Percentiles rank a stretch among this genome's conserved stretches.
phyloP scores from a whole-genome alignment of 2,797 vertebrate genomes.

The Sebastes goodei region DNA sequence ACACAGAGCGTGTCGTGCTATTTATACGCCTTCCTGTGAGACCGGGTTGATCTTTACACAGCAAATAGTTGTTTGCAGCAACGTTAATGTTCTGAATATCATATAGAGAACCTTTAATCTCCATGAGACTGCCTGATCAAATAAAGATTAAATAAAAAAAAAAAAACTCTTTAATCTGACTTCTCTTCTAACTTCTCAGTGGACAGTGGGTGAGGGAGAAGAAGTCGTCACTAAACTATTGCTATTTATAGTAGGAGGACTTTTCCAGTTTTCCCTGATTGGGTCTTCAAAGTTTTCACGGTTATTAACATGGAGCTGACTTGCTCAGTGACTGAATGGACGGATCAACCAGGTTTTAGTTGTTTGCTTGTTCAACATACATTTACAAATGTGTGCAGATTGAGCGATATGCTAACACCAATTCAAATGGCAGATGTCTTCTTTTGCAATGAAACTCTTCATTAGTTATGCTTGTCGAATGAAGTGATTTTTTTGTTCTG shows the following conservation, averaged over 20 bases:
- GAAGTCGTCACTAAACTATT: neutral
- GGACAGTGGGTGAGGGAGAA: neutral
- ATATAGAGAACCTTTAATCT: too few relatives aligned
- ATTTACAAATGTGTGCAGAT: conserved; percentile 8
- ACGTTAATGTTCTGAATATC: too few relatives aligned
- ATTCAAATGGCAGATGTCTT: conserved; percentile 55
- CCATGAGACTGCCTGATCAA: too few relatives aligned
- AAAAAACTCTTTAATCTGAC: neutral
- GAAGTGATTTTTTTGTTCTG: conserved; percentile 34
- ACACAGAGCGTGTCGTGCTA: too few relatives aligned
- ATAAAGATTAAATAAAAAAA: too few relatives aligned
- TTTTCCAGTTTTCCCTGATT: neutral
- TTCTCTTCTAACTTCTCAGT: neutral
- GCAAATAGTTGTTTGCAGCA: too few relatives aligned
- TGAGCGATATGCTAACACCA: rapidly evolving
- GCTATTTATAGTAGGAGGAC: neutral
- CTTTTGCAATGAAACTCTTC: conserved; percentile 23
- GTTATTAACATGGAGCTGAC: neutral
- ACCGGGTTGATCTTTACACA: too few relatives aligned
- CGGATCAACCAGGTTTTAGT: neutral
- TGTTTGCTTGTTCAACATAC: neutral
- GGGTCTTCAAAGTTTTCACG: neutral
- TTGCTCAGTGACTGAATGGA: neutral
- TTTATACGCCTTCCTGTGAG: too few relatives aligned
- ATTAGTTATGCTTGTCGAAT: conserved; percentile 31